Conservation (phyloP, 2,888 invertebrate species). For the Hyles lineata region DNA sequence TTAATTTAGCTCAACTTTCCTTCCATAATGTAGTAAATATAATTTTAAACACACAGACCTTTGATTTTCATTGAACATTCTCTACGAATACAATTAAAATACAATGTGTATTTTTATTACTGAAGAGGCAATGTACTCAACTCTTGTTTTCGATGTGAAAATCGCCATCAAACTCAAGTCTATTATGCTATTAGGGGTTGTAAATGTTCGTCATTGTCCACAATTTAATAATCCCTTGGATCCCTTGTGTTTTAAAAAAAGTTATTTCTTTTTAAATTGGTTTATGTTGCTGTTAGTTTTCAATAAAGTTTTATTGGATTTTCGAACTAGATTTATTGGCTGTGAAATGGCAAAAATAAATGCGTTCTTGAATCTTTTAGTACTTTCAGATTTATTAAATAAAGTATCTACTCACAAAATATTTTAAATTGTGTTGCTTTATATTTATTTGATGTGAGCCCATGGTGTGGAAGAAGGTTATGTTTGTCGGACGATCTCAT, state of each 20-base stretch:
- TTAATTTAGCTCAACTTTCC: background rate
- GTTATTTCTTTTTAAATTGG: background rate
- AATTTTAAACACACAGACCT: background rate
- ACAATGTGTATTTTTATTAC: background rate
- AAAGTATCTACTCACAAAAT: too few species aligned
- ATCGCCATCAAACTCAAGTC: background rate
- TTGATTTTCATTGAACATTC: background rate
- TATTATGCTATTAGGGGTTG: slow-evolving; percentile 2
- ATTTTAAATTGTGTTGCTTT: too few species aligned
- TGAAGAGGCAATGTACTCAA: background rate
- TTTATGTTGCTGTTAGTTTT: background rate
- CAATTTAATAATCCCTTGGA: background rate
- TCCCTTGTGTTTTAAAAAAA: background rate
- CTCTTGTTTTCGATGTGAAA: background rate
- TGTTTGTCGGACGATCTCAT: too few species aligned
- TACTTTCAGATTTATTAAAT: too few species aligned
- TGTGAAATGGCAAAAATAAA: too few species aligned
- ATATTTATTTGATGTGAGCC: too few species aligned
- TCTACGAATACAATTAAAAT: background rate
- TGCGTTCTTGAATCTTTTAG: too few species aligned
- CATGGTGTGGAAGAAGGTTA: too few species aligned
- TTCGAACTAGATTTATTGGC: too few species aligned
- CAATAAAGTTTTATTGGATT: background rate
- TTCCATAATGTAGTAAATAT: background rate
- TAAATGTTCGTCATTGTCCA: slow-evolving; percentile 7